Evolutionary conservation across 2,888 invertebrate genomes (phyloP).

Genomic region (Dolomedes plantarius): DNA sequence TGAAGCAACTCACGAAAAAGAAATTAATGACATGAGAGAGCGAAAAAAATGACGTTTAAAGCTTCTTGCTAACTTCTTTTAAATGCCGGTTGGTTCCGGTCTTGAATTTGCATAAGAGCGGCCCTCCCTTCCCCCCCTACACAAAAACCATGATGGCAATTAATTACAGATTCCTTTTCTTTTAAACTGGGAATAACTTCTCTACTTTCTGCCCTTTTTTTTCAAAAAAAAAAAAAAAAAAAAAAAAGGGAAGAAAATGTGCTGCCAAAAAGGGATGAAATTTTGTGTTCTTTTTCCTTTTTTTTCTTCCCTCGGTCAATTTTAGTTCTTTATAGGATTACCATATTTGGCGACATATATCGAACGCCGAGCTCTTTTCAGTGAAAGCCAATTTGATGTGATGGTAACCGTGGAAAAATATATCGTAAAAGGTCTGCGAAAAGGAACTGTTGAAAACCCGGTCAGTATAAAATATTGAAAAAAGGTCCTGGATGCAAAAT

Average conservation of each 20-base stretch:
- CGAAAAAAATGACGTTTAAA: constrained; percentile 43
- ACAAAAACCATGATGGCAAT: constrained; percentile 59
- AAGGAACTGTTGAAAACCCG: background rate
- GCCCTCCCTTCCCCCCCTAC: constrained; percentile 3
- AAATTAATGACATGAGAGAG: constrained; percentile 59
- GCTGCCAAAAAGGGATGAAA: constrained; percentile 6
- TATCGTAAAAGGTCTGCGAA: background rate
- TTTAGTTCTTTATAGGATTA: constrained; percentile 10
- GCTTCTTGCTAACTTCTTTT: constrained; percentile 66
- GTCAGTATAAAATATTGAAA: no score
- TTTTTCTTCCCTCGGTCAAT: constrained; percentile 35
- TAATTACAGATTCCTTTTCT: constrained; percentile 69
- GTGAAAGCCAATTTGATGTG: no score
- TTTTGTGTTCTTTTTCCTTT: constrained; percentile 24
- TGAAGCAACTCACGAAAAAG: constrained; percentile 56
- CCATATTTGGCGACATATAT: constrained; percentile 57
- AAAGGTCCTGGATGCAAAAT: no score
- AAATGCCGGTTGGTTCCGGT: constrained; percentile 69
- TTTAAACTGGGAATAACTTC: constrained; percentile 65
- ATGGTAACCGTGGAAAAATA: no score
- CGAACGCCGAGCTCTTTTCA: no score
- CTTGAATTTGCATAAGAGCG: constrained; percentile 65
- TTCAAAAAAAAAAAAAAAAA: no score
- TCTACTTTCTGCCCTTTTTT: constrained; percentile 37
- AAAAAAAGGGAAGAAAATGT: constrained; percentile 1